Evolutionary conservation across 1,140 invertebrate genomes (phyloP).

Genomic region (Nasonia longicornis): DNA sequence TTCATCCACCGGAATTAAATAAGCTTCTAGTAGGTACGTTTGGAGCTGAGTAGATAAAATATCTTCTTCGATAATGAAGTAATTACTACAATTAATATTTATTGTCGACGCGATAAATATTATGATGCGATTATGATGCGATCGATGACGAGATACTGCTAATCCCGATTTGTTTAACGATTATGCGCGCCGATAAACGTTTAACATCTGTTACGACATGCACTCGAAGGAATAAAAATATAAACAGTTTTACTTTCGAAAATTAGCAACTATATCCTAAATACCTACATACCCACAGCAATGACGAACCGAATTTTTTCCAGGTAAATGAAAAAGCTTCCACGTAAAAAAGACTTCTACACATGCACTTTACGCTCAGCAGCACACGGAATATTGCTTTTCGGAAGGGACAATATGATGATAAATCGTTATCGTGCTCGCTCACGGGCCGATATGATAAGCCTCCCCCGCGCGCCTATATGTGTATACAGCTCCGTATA

Average conservation of each 20-base stretch:
- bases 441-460: slow-evolving; percentile 28
- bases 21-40: too few relatives aligned
- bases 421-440: slow-evolving; percentile 41
- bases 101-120: neutral
- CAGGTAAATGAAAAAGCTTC: neutral
- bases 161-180: neutral
- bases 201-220: neutral
- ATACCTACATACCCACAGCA: too few relatives aligned
- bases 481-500: neutral
- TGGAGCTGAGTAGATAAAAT: too few relatives aligned
- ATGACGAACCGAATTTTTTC: too few relatives aligned
- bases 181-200: neutral
- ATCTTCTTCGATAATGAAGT: neutral
- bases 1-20: too few relatives aligned
- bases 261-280: too few relatives aligned
- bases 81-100: neutral
- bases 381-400: slow-evolving; percentile 34
- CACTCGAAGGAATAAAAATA: too few relatives aligned
- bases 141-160: neutral
- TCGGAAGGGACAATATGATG: slow-evolving; percentile 36
- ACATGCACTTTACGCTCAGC: slow-evolving; percentile 28
- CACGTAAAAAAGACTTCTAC: neutral
- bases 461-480: neutral
- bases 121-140: neutral
- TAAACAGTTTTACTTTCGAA: too few relatives aligned